Evolutionary conservation across 2,888 invertebrate species (phyloP), one percentile per base, ranked within the genome.

Genomic region (Nomada fucata): DNA sequence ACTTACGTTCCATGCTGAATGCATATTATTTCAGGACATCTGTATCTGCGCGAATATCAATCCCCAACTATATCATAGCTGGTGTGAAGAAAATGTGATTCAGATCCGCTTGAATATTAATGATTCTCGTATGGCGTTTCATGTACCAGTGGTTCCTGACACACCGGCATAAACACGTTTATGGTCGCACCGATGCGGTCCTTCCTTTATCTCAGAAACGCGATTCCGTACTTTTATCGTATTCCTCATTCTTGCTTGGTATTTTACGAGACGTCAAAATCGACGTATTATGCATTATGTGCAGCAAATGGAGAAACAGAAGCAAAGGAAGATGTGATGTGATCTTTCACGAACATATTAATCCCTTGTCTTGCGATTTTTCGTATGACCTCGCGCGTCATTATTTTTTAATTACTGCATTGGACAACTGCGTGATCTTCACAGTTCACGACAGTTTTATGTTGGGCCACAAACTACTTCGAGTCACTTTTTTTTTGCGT

Each of bases 71-170:
- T 90, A 90, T 85, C 89, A 86, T 82, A 85, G 86, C 81, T 84
- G 88, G 89, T 85, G 88, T 86, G 89, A 90, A 90, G 90, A 90
- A 91, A 91, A 90, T 91, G 90, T 88, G 90, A 90, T 89, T 84
- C 89, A 86, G 83, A 89, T 76, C 76, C 88, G 89, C 90, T 88
- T 90, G 91, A 91, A 91, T 91, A 91, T 91, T 91, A 91, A 91
- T 89, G 87, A 84, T 72, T 52, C 79, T 59, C 47, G 13, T 42
- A 71, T 59, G 67, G 13, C 64, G 67, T 65, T 36, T 26, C 53
- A 53, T 42, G 59, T 52, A 60, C 60, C 55, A 77, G 60, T 42
- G 61, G 50, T 36, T 36, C 36, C 65, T 57, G 26, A 15, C 55
- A 23, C 75, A 67, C 36, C 69, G 63, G 55, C 83, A 85, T 86